phyloP scores from a whole-genome alignment of 2,113 vertebrate species.

The Crocuta crocuta region DNA sequence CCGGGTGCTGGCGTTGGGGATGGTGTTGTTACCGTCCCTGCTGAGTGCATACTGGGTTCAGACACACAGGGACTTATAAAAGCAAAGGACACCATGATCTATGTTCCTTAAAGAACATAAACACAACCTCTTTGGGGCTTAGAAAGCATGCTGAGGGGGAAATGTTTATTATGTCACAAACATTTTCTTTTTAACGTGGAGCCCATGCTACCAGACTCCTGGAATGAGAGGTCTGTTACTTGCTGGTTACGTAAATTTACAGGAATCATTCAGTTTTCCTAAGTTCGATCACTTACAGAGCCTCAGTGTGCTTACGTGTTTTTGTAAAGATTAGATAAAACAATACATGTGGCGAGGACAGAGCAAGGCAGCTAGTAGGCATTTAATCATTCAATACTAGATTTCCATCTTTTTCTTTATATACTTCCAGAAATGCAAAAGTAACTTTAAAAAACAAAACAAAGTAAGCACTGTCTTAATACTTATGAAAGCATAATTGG shows the following conservation, averaged over 20 bases:
- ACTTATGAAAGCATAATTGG: background rate
- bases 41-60: background rate
- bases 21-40: background rate
- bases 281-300: background rate
- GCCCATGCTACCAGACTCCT: background rate
- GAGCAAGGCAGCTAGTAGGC: background rate
- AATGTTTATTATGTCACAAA: background rate
- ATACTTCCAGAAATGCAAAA: conserved; percentile 43
- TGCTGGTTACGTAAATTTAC: background rate
- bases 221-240: background rate
- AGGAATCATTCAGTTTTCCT: conserved; percentile 4
- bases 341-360: background rate
- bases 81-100: background rate
- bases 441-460: background rate
- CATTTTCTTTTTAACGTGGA: background rate
- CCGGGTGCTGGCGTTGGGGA: background rate
- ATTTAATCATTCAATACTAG: background rate
- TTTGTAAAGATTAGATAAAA: background rate
- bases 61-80: background rate
- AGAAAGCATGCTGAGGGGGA: background rate
- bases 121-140: background rate
- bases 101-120: background rate
- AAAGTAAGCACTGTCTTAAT: background rate
- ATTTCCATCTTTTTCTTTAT: background rate
- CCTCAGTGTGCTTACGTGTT: background rate